Base-by-base conservation (phyloP, 2,113 vertebrate genomes). In the Nipponia nippon region DNA sequence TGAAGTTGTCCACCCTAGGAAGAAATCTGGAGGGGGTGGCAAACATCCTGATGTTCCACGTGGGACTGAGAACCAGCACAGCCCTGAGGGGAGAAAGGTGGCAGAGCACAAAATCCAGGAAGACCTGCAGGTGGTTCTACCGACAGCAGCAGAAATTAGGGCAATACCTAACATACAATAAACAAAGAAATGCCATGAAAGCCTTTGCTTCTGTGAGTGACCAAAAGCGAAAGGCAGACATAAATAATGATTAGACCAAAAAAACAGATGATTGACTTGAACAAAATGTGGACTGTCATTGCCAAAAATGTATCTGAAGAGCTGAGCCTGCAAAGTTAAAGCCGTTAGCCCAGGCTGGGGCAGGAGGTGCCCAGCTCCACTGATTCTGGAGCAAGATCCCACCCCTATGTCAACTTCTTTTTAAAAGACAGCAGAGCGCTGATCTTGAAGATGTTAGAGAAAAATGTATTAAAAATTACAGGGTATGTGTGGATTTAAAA, bases 11-110 rank as follows among this genome's bases (percentile, higher is more conserved):
- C 18, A 34, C 25, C 61, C 17, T 22, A 72, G 40, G 58, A 83
- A 81, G 34, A 65, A 86, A 89, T 26, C 9, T 83, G 70, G n/a
- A 85, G 61, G 75, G 29, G 4, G 4, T 75, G 12, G 55, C 62
- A 71, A 75, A 70, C 19, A 9, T 29, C 29, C 7, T 1, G 0
- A 2, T 81, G 30, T 76, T 89, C 62, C n/a, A 55, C 2, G 0
- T 56, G n/a, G 36, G 16, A 22, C 42, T 62, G 42, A 94, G 79
- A 90, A 59, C 10, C 29, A 82, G 40, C 36, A 49, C 14, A 71
- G 18, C 15, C 38, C 53, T 29, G 25, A n/a, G 25, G 10, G 20
- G 25, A 56, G 15, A 59, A 86, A 50, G 6, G 32, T 66, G 23
- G 9, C 42, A 50, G 49, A 91, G 12, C 23, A 78, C 8, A 55